Base-by-base conservation (phyloP, 1,140 invertebrate genomes). In the Leptopilina boulardi region DNA sequence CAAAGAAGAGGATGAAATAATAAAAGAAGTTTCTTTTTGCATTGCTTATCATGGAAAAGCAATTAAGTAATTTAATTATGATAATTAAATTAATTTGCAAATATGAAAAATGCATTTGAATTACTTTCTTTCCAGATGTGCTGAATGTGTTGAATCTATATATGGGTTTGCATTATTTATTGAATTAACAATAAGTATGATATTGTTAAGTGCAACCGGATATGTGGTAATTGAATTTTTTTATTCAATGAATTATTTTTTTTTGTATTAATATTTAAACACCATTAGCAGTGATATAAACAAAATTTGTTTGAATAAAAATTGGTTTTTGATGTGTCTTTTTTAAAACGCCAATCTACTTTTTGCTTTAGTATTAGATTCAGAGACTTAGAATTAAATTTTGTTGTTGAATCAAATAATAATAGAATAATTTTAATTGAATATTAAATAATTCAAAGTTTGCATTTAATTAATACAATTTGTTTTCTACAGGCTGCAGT, bases 211-310 rank as follows among this genome's bases (percentile, higher is more conserved):
- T 4, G 3, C 23, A n/a, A 66, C 56, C 3, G 11, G 9, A 30
- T 66, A 66, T 15, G 56, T 66, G 56, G 56, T 66, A 66, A 59
- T 1, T 30, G n/a, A n/a, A n/a, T n/a, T n/a, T n/a, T n/a, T n/a
- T n/a, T n/a, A n/a, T n/a, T n/a, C n/a, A n/a, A n/a, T n/a, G n/a
- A n/a, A n/a, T n/a, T n/a, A n/a, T n/a, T n/a, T n/a, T n/a, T n/a
- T n/a, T n/a, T n/a, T n/a, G n/a, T n/a, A n/a, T n/a, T n/a, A n/a
- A n/a, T n/a, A n/a, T n/a, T n/a, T n/a, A n/a, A n/a, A n/a, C n/a
- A n/a, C n/a, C n/a, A n/a, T n/a, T n/a, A n/a, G n/a, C n/a, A n/a
- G n/a, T n/a, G n/a, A n/a, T n/a, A n/a, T n/a, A n/a, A n/a, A n/a
- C n/a, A n/a, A n/a, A n/a, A n/a, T n/a, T n/a, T n/a, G n/a, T n/a